Base-by-base conservation (phyloP, 2,113 vertebrate genomes). In the Sarotherodon lohbergeri region DNA sequence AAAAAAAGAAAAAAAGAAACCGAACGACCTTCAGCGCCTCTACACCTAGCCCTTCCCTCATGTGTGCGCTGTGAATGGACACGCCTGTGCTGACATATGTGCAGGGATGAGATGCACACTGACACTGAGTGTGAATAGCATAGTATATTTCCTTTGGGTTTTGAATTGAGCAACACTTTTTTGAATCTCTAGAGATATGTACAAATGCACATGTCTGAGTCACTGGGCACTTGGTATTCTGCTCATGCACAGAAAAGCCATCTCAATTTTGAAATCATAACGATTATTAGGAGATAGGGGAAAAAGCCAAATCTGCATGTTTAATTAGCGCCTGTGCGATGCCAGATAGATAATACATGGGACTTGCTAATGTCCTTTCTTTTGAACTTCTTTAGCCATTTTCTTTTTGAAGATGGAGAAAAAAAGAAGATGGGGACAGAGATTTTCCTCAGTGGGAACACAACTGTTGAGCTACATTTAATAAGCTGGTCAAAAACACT, bases 1-100 rank as follows among this genome's bases (percentile, higher is more conserved):
- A 2, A 68, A 68, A 56, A 36, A 82, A 46, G 86, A 82, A 87
- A 86, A 84, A 86, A 50, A 89, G 90, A 87, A 93, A 91, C 89
- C 59, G 76, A 95, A 96, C 50, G 96, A 97, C 96, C 96, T 97
- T 97, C 96, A 96, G 83, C 46, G 85, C 83, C 90, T 94, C 93
- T 82, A 92, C 86, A 91, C 63, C 85, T 54, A 91, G 94, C 84
- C 83, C 82, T 90, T 87, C 88, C 86, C 87, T 92, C 85, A 9
- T 68, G 88, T 84, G 39, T 17, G 90, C 88, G 52, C 71, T 19
- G 43, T 81, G 84, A 87, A 82, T 7, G 82, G 86, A 82, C 54
- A 82, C 2, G 17, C 54, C 32, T 50, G 80, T 34, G 9, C 80
- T 22, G 81, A 85, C 85, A 82, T 22, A 59, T 19, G 5, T 39